Base-by-base conservation (phyloP, 1,140 invertebrate genomes). In the Drosophila yakuba region DNA sequence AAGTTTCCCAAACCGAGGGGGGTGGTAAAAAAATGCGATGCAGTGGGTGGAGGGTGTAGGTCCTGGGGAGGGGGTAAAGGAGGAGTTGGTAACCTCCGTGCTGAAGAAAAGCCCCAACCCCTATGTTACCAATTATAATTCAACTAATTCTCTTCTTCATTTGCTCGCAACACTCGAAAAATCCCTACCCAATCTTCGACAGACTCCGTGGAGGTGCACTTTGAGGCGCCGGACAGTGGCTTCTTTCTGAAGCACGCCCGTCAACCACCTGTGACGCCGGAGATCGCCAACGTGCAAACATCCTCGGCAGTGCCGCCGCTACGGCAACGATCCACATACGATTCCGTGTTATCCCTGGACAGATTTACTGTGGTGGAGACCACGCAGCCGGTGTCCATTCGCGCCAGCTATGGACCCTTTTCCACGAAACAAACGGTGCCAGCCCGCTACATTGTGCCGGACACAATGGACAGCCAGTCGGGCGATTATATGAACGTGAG, bases 401-500 rank as follows among this genome's bases (percentile, higher is more conserved):
- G 97, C 14, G 97, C 97, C 8, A 97, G 96, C 6, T 98, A 98
- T 81, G 97, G 97, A 3, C 97, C 97, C 2, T 98, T 98, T 93
- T 97, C 96, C 69, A 98, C 97, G 32, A 98, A 98, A 84, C 97
- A 98, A 93, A 98, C 97, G 1, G 97, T 98, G 14, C 97, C 97
- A n/a, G 96, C 97, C 0, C 93, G 96, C n/a, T 97, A 97, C 81
- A 95, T 97, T 61, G 96, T 97, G 12, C 96, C 96, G 0, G 96
- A 97, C 91, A 95, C 96, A 0, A 92, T 96, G 68, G 95, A 95
- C 12, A 72, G 93, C 69, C 84, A 77, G 43, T 66, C 63, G 14
- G 76, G 77, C 20, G 90, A 92, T 47, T 90, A 90, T 59, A 58
- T 91, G 23, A 92, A 74, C 61, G 91, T 92, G 74, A 91, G 91